These are phyloP conservation scores for Andricus quercusramuli DNA, from an alignment of 2,888 invertebrate genomes.

Conservation along the genomic window DNA sequence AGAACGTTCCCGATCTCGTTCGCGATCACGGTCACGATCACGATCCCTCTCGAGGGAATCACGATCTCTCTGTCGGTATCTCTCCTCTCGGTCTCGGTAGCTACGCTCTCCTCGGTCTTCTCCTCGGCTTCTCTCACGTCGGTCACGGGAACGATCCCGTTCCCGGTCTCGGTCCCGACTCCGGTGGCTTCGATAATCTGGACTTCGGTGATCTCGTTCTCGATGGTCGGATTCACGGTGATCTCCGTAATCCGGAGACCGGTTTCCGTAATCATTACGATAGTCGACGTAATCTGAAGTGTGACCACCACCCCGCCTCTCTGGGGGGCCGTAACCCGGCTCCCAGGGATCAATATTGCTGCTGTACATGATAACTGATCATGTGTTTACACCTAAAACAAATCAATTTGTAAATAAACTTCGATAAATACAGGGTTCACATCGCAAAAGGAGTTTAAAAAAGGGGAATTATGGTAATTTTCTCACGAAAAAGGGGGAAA, in stretches of 20 bases:
- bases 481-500: no score
- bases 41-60: conserved; percentile 65
- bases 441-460: no score
- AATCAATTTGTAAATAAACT: not conserved
- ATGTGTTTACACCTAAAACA: conserved; percentile 3
- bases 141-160: conserved; percentile 73
- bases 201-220: conserved; percentile 65
- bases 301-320: conserved; percentile 61
- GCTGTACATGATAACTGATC: conserved; percentile 67
- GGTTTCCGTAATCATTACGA: conserved; percentile 68
- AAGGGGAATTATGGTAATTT: no score
- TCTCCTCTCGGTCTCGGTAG: conserved; percentile 70
- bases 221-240: conserved; percentile 60
- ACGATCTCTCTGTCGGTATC: conserved; percentile 56
- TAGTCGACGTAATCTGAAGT: conserved; percentile 68
- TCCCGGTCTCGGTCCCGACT: conserved; percentile 64
- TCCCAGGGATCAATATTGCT: conserved; percentile 76
- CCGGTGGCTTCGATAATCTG: conserved; percentile 71
- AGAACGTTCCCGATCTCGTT: conserved; percentile 66
- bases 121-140: conserved; percentile 70
- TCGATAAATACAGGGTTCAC: not conserved
- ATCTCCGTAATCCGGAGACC: conserved; percentile 72
- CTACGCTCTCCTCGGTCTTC: conserved; percentile 66
- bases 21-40: conserved; percentile 67
- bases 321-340: conserved; percentile 75